Conservation (phyloP, 2,888 invertebrate genomes). For the Andrena dorsata region DNA sequence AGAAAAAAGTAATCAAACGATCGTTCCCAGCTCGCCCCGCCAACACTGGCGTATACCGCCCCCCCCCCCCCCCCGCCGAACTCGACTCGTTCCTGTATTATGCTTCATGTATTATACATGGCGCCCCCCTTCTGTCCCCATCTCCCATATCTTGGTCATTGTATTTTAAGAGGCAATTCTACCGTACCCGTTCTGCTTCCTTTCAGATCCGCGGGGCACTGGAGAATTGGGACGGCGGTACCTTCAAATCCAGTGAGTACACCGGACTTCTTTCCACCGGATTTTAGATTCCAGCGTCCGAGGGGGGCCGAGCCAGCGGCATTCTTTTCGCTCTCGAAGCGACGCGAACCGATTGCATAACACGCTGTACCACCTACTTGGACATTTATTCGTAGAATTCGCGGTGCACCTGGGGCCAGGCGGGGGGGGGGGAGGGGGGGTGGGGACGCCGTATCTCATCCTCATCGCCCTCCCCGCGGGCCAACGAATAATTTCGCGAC, state of each 20-base stretch:
- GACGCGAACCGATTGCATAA: not conserved
- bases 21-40: constrained; percentile 27
- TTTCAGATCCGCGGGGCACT: constrained; percentile 81
- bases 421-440: no score
- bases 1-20: constrained; percentile 54
- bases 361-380: no score
- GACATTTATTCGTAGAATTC: no score
- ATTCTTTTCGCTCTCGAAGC: not conserved
- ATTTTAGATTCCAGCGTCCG: constrained; percentile 2
- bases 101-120: constrained; percentile 71
- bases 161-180: constrained; percentile 73
- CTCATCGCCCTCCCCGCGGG: no score
- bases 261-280: constrained; percentile 6
- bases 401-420: no score
- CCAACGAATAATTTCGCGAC: no score
- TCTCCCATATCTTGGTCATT: constrained; percentile 63
- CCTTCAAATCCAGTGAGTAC: constrained; percentile 81
- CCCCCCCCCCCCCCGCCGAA: no score
- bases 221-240: constrained; percentile 80
- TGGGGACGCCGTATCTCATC: no score
- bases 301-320: not conserved
- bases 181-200: constrained; percentile 56
- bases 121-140: not conserved
- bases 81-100: constrained; percentile 38
- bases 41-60: constrained; percentile 36